These are phyloP conservation scores for Tachina grossa DNA, from an alignment of 2,888 invertebrate genomes.

Conservation along the genomic window DNA sequence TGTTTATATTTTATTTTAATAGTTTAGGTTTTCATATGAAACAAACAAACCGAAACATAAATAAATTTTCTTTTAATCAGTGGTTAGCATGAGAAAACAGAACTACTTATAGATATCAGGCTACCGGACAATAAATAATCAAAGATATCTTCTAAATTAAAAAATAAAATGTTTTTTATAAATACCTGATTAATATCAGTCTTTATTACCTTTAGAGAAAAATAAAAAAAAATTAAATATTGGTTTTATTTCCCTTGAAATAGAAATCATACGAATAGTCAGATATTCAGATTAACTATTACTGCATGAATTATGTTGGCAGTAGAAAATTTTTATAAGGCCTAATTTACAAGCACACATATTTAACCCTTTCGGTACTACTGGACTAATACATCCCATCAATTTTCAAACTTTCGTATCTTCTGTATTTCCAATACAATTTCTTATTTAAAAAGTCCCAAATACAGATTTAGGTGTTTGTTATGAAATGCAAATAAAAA, in stretches of 20 bases:
- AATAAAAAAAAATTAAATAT: neutral
- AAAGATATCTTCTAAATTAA: neutral
- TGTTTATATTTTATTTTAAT: conserved; percentile 12
- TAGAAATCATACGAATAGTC: neutral
- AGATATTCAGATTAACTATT: no score
- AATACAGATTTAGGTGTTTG: no score
- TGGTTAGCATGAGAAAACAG: neutral
- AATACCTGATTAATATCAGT: neutral
- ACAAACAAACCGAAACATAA: neutral
- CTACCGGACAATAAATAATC: neutral
- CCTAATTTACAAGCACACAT: no score
- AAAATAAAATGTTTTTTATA: neutral
- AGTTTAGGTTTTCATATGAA: neutral
- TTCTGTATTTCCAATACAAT: no score
- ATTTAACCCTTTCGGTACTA: no score
- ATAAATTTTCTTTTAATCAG: neutral
- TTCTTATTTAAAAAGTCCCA: no score
- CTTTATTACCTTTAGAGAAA: neutral
- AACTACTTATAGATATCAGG: neutral
- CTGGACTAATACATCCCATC: no score
- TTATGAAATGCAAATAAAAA: no score
- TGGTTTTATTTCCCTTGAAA: neutral
- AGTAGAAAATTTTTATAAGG: no score
- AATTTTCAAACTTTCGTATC: no score
- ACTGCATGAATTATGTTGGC: no score